These are phyloP conservation scores for Conistra vaccinii DNA, from an alignment of 2,888 invertebrate genomes.

Conservation along the genomic window DNA sequence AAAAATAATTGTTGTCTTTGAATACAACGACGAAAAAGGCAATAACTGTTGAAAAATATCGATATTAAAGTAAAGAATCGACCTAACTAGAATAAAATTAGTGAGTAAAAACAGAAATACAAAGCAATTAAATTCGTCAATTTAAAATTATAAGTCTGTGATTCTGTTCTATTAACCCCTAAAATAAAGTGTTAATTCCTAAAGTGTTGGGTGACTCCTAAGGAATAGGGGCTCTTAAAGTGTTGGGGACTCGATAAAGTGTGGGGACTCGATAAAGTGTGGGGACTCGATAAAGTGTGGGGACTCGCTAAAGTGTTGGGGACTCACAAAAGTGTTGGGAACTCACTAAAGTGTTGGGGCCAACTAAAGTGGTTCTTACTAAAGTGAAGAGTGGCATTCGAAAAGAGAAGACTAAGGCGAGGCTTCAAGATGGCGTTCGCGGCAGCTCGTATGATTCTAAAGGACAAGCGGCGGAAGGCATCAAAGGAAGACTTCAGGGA, in stretches of 20 bases:
- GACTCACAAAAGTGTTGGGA: slow-evolving; percentile 16
- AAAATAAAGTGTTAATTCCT: slow-evolving; percentile 57
- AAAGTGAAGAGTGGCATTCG: slow-evolving; percentile 70
- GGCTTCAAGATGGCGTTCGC: slow-evolving; percentile 94
- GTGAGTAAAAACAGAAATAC: slow-evolving; percentile 46
- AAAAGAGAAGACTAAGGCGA: slow-evolving; percentile 57
- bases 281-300: slow-evolving; percentile 10
- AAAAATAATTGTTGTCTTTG: slow-evolving; percentile 55
- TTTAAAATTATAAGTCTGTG: slow-evolving; percentile 77
- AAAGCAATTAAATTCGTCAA: slow-evolving; percentile 79
- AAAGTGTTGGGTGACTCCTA: slow-evolving; percentile 24
- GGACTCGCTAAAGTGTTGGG: slow-evolving; percentile 22
- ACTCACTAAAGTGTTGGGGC: slow-evolving; percentile 27
- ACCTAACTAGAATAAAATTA: slow-evolving; percentile 63
- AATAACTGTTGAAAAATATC: slow-evolving; percentile 73
- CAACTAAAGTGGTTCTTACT: slow-evolving; percentile 40
- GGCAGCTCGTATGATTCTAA: slow-evolving; percentile 95
- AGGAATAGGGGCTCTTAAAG: slow-evolving; percentile 22
- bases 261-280: slow-evolving; percentile 18
- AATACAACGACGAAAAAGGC: slow-evolving; percentile 75
- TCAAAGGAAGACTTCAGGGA: slow-evolving; percentile 95
- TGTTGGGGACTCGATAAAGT: slow-evolving; percentile 4
- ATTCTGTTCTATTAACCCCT: slow-evolving; percentile 71
- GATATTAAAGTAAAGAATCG: slow-evolving; percentile 39
- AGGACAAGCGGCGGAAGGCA: slow-evolving; percentile 95